Evolutionary conservation across 2,797 vertebrate genomes (phyloP).

Genomic region (Pygocentrus nattereri): DNA sequence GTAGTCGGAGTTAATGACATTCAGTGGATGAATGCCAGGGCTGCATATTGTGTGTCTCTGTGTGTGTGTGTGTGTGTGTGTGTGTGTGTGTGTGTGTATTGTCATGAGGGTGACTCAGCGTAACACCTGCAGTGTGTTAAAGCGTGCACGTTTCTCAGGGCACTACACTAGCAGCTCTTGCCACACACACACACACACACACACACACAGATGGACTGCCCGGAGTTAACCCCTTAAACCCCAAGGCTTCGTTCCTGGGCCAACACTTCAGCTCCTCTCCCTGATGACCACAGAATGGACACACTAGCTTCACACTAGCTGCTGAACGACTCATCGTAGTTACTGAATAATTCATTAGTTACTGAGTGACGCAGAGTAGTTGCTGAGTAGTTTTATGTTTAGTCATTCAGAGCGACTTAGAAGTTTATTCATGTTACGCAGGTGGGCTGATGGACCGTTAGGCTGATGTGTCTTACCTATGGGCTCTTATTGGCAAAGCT

Average conservation of each 20-base stretch:
- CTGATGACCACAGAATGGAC: background rate
- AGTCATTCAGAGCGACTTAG: too few species aligned
- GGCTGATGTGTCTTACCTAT: too few species aligned
- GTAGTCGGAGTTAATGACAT: slow-evolving; percentile 46
- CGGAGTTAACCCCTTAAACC: slow-evolving; percentile 10
- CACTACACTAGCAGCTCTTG: slow-evolving; percentile 35
- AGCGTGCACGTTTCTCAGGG: slow-evolving; percentile 34
- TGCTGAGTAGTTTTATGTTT: too few species aligned
- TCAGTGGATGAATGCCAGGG: slow-evolving; percentile 26
- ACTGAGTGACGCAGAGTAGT: too few species aligned
- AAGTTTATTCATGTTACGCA: too few species aligned
- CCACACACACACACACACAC: slow-evolving; percentile 36
- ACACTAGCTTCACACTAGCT: background rate
- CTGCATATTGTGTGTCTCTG: slow-evolving; percentile 22
- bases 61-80: slow-evolving; percentile 27
- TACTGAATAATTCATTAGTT: too few species aligned
- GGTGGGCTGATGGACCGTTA: too few species aligned
- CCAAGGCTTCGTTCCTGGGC: background rate
- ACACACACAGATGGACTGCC: slow-evolving; percentile 32
- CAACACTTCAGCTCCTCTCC: background rate
- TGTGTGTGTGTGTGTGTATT: slow-evolving; percentile 34
- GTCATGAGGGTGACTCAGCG: slow-evolving; percentile 54
- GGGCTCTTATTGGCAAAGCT: too few species aligned
- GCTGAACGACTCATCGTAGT: too few species aligned
- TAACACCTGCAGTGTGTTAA: slow-evolving; percentile 56